Evolutionary conservation across 1,140 invertebrate species (phyloP).

Genomic region (Platyscapa corneri): DNA sequence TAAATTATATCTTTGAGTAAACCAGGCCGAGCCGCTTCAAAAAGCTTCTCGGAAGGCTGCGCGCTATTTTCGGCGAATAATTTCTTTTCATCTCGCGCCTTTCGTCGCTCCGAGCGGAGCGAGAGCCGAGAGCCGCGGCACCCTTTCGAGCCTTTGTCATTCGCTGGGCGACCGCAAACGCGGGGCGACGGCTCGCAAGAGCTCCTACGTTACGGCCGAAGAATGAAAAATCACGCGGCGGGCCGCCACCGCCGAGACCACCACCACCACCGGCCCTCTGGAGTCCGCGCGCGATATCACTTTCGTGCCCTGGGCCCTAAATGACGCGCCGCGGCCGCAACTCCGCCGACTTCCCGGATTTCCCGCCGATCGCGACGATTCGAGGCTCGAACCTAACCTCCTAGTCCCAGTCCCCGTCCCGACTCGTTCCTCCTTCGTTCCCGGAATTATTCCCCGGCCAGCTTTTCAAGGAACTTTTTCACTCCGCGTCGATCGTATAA

Average conservation of each 20-base stretch:
- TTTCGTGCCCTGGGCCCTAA: no score
- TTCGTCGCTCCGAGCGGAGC: slow-evolving; percentile 6
- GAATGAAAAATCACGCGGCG: slow-evolving; percentile 46
- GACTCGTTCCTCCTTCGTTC: background rate
- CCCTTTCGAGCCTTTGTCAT: slow-evolving; percentile 56
- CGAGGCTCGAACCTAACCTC: no score
- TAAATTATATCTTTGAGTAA: slow-evolving; percentile 68
- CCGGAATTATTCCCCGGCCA: background rate
- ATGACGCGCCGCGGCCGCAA: no score
- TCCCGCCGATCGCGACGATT: background rate
- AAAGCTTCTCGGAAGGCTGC: slow-evolving; percentile 68
- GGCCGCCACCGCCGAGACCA: no score
- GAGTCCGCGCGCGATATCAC: background rate
- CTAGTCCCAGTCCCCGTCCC: no score
- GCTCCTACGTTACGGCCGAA: slow-evolving; percentile 31
- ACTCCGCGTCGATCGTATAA: background rate
- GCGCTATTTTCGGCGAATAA: slow-evolving; percentile 68
- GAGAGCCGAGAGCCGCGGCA: background rate
- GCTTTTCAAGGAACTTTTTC: background rate
- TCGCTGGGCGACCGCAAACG: slow-evolving; percentile 43
- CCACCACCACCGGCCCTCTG: background rate
- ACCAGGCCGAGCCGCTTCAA: slow-evolving; percentile 64
- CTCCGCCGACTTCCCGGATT: background rate
- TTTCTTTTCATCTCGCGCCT: slow-evolving; percentile 64
- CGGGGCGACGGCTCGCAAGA: background rate